A percentile compares a stretch with the other conserved stretches of the same genome.
Evolutionary conservation across 2,797 vertebrate genomes (phyloP).

Genomic region (Alfaro cultratus): DNA sequence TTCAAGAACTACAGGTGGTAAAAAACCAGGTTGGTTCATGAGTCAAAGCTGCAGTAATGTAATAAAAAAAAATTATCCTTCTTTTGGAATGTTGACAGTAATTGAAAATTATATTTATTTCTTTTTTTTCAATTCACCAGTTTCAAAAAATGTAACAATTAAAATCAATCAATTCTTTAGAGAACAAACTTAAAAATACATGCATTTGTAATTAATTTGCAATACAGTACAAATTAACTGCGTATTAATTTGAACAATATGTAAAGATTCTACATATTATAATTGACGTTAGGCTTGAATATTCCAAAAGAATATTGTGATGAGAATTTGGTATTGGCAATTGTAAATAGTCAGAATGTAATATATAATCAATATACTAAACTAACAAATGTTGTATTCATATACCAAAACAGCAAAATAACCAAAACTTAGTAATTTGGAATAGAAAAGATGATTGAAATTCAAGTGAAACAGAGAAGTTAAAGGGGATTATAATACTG

Average conservation of each 20-base stretch:
- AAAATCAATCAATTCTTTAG: not conserved
- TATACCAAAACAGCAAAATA: not conserved
- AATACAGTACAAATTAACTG: no score
- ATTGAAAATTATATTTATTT: not conserved
- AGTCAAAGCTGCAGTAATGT: not conserved
- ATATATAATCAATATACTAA: not conserved
- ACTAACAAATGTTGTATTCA: not conserved
- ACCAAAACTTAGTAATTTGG: not conserved
- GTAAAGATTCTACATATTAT: not conserved
- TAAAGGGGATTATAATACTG: not conserved
- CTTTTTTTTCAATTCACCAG: not conserved
- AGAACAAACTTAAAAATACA: not conserved
- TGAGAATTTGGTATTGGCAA: not conserved
- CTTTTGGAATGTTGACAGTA: not conserved
- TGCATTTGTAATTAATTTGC: not conserved
- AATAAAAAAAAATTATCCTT: not conserved
- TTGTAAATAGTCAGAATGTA: not conserved
- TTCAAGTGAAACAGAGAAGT: not conserved
- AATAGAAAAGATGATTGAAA: not conserved
- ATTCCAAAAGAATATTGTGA: not conserved
- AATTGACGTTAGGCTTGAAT: not conserved
- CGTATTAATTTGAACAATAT: not conserved
- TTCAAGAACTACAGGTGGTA: not conserved
- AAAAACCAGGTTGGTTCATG: not conserved
- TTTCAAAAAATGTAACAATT: not conserved